Evolutionary conservation across 2,113 vertebrate genomes (phyloP), one percentile per base, ranked within the genome.

Genomic region (Pogona vitticeps): DNA sequence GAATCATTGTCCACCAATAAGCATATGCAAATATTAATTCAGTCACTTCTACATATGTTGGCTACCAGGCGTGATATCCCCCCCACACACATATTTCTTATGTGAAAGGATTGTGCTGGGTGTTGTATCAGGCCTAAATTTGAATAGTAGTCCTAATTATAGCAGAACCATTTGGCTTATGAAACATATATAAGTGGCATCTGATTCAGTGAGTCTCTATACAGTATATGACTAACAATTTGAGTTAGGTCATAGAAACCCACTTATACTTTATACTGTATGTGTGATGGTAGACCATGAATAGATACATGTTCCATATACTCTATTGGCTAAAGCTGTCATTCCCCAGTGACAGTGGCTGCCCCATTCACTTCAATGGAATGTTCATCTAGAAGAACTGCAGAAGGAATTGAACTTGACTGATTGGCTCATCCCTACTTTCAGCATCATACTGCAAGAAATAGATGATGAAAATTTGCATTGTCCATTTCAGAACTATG

Each of bases 401-500:
- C n/a, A 59, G 52, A 73, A 73, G 33, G 23, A 83, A 73, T 8
- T 26, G 23, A 65, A 23, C 6, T 65, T 26, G 63, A 28, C 23
- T n/a, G n/a, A n/a, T n/a, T 18, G 18, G 58, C 58, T 18, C 13
- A 2, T 59, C 58, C 20, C 58, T 59, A 59, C 83, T 2, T 61
- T 2, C 61, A 88, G 40, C 72, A 6, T 88, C 72, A 73, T 82
- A 42, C 82, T 88, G 92, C 52, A 86, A 46, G 82, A 40, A 9
- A 86, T 21, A 83, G 85, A 80, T 61, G 82, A 46, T 26, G 18
- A 71, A 33, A 17, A 18, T 61, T 13, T 77, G 83, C 61, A 63
- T 2, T 78, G 76, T 80, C 68, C 1, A 87, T 88, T 89, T 76
- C 59, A 58, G 17, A 65, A 85, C 84, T 92, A 68, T 42, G 77